Conservation (phyloP, 2,113 vertebrate genomes). For the Pseudonaja textilis region DNA sequence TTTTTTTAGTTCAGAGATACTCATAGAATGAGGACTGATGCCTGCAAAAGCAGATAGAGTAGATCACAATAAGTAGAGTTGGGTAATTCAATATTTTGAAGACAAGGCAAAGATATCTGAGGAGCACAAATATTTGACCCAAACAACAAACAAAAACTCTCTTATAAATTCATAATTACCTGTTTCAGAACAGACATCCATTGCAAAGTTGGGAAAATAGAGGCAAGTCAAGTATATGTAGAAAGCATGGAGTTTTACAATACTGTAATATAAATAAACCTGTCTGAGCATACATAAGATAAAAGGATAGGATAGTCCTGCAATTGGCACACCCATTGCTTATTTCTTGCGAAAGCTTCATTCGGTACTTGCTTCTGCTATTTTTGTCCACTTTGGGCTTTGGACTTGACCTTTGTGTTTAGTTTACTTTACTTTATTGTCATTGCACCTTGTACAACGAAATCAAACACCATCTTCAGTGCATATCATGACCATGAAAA, state of each 20-base stretch:
- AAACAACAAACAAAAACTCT: not conserved
- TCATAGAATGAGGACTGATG: not conserved
- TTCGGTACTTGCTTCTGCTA: not conserved
- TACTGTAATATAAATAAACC: not conserved
- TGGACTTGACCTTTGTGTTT: not conserved
- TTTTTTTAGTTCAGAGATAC: not conserved
- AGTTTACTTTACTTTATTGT: too few relatives aligned
- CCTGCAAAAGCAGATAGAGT: not conserved
- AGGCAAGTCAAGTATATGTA: not conserved
- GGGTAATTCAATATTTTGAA: not conserved
- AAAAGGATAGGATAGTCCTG: not conserved
- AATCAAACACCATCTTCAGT: too few relatives aligned
- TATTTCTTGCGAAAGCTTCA: not conserved
- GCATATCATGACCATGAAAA: too few relatives aligned
- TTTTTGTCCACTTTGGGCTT: not conserved
- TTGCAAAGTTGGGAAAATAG: not conserved
- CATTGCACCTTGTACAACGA: too few relatives aligned
- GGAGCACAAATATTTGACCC: not conserved
- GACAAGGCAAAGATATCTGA: not conserved
- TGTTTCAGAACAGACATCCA: not conserved
- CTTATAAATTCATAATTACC: not conserved
- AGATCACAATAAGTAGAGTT: not conserved
- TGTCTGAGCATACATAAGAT: not conserved
- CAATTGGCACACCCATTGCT: not conserved
- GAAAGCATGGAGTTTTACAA: not conserved